These are phyloP conservation scores for Lasioglossum marginatum DNA, from an alignment of 2,888 invertebrate species.

Conservation along the genomic window DNA sequence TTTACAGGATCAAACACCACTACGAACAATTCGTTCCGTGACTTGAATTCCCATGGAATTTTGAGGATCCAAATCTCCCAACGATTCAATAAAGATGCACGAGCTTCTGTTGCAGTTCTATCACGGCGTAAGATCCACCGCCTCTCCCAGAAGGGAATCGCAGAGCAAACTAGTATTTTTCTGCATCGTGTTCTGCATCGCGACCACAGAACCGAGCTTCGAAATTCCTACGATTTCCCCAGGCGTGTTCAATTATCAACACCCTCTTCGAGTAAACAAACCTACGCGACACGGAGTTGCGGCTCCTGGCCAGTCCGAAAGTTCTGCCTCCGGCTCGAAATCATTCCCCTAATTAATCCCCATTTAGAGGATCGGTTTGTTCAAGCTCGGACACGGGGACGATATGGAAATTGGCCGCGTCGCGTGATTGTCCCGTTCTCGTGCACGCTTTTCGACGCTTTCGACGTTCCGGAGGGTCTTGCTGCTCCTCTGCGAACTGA, in stretches of 20 bases:
- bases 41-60: not conserved
- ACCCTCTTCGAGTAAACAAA: slow-evolving; percentile 48
- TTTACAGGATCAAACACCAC: not conserved
- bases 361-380: slow-evolving; percentile 79
- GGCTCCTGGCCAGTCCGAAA: slow-evolving; percentile 7
- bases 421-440: slow-evolving; percentile 35
- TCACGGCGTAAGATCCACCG: not conserved
- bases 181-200: not conserved
- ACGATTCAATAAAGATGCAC: not conserved
- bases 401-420: slow-evolving; percentile 67
- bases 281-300: slow-evolving; percentile 11
- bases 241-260: slow-evolving; percentile 40
- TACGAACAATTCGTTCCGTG: not conserved
- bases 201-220: not conserved
- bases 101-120: not conserved
- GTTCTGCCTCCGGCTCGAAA: slow-evolving; percentile 67
- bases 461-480: not conserved
- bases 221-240: slow-evolving; percentile 9
- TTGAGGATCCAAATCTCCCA: not conserved
- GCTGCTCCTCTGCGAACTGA: not conserved
- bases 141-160: not conserved
- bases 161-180: not conserved
- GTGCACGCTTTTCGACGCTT: not conserved
- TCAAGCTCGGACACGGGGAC: slow-evolving; percentile 68
- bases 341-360: slow-evolving; percentile 80